Conservation (phyloP, 2,113 vertebrate genomes). For the Gadus chalcogrammus region DNA sequence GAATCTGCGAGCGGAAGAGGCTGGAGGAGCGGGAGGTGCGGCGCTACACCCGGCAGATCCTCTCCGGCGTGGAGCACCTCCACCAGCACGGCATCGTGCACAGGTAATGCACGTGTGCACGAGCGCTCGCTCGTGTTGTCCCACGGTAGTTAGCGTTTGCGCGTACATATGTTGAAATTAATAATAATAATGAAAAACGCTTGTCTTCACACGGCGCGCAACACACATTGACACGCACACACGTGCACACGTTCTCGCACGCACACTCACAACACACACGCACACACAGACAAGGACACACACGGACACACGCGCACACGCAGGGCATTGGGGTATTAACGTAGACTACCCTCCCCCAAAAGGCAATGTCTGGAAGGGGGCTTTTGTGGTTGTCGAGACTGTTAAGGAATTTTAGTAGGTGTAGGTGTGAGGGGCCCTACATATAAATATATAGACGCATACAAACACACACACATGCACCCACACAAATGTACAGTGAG, state of each 20-base stretch:
- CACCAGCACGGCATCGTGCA: constrained; percentile 77
- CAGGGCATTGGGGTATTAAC: not conserved
- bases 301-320: not conserved
- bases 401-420: not conserved
- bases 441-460: not conserved
- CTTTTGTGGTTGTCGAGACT: not conserved
- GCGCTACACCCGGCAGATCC: constrained; percentile 78
- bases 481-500: not conserved
- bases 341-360: not conserved
- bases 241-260: not conserved
- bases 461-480: not conserved
- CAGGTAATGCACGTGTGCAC: constrained; percentile 59
- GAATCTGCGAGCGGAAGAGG: constrained; percentile 78
- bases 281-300: not conserved
- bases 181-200: not conserved
- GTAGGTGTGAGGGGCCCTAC: not conserved
- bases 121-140: not conserved
- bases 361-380: not conserved
- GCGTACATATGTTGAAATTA: too few species aligned
- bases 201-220: not conserved
- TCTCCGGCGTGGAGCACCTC: constrained; percentile 76
- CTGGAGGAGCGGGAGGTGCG: constrained; percentile 78
- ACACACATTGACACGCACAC: not conserved
- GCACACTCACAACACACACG: not conserved
- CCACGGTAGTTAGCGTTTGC: too few species aligned